phyloP scores from a whole-genome alignment of 2,113 vertebrate genomes.

The Platichthys flesus region DNA sequence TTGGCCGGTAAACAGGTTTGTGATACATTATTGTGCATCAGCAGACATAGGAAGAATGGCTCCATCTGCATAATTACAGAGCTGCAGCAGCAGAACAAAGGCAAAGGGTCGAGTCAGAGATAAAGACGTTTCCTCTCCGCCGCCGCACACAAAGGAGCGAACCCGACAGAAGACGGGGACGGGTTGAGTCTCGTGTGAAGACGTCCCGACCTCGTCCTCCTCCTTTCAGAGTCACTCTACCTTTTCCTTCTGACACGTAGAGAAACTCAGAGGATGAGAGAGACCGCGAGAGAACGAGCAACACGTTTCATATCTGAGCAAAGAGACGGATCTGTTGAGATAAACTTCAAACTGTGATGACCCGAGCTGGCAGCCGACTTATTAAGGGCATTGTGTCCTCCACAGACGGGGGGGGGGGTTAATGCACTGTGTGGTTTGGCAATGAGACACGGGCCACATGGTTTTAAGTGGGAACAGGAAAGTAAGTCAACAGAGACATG shows the following conservation, averaged over 20 bases:
- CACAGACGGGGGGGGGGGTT: neutral
- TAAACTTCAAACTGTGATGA: conserved; percentile 26
- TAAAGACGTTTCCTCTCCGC: neutral
- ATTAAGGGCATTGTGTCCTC: conserved; percentile 49
- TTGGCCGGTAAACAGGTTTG: conserved; percentile 28
- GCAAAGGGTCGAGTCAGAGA: neutral
- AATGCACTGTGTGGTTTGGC: conserved; percentile 15
- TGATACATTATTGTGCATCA: neutral
- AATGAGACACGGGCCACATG: conserved; percentile 27
- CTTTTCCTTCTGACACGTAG: neutral
- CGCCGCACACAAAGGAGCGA: neutral
- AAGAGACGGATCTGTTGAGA: conserved; percentile 51
- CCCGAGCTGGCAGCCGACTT: conserved; percentile 37
- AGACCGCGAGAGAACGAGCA: neutral
- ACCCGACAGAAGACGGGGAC: neutral
- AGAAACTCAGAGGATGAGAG: neutral
- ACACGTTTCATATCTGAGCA: conserved; percentile 45
- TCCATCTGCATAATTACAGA: conserved; percentile 10
- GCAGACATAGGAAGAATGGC: neutral
- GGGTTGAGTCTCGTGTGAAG: neutral
- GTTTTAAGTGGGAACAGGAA: conserved; percentile 60
- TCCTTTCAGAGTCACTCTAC: neutral
- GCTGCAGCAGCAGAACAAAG: neutral
- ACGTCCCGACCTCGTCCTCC: conserved; percentile 4
- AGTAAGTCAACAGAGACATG: conserved; percentile 65